These are phyloP conservation scores for Sminthurinus aureus DNA, from an alignment of 2,888 invertebrate species.

Conservation along the genomic window DNA sequence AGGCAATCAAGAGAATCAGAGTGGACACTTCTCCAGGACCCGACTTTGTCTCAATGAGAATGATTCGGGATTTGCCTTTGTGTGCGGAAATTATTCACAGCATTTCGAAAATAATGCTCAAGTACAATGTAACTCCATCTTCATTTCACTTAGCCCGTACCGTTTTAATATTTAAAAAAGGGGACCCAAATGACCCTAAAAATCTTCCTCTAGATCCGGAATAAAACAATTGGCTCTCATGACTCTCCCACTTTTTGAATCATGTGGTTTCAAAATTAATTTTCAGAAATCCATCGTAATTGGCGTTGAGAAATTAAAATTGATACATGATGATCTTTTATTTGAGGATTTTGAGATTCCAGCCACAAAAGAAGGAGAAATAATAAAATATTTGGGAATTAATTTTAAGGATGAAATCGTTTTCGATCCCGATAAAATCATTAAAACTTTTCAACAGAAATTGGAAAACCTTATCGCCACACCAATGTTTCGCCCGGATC, in stretches of 20 bases:
- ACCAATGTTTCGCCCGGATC: constrained; percentile 20
- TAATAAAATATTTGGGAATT: constrained; percentile 40
- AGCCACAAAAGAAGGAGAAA: constrained; percentile 24
- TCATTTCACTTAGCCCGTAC: constrained; percentile 1
- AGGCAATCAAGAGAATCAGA: neutral
- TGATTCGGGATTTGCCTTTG: neutral
- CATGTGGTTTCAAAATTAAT: neutral
- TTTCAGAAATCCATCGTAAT: neutral
- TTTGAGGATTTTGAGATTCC: neutral
- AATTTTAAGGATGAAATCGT: constrained; percentile 33
- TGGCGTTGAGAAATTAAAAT: neutral
- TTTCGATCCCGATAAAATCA: constrained; percentile 5
- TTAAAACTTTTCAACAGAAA: constrained; percentile 2
- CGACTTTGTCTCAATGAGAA: neutral
- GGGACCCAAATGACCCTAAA: neutral
- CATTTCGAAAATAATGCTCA: neutral
- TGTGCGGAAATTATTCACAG: neutral
- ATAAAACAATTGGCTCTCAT: neutral
- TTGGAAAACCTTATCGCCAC: constrained; percentile 13
- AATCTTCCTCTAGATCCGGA: neutral
- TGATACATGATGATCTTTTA: neutral
- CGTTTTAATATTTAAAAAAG: constrained; percentile 16
- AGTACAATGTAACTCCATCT: neutral
- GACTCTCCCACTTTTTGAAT: neutral
- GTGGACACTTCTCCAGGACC: neutral